Percentiles rank a stretch among this genome's conserved stretches.
Conservation (phyloP, 2,113 vertebrate species). For the Tangachromis dhanisi region DNA sequence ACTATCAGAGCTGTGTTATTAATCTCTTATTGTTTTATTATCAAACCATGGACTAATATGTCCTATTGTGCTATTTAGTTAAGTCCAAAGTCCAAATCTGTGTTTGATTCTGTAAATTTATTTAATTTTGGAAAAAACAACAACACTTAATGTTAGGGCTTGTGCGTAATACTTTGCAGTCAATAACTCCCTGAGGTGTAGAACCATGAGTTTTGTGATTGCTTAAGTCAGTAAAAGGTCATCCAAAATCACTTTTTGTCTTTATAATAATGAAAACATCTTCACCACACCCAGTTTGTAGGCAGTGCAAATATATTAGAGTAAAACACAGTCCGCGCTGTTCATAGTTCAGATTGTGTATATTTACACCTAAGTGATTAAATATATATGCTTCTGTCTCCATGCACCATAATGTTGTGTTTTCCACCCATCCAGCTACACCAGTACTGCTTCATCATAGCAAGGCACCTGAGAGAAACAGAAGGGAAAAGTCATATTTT, state of each 20-base stretch:
- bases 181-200: neutral
- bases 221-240: neutral
- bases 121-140: neutral
- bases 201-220: neutral
- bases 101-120: neutral
- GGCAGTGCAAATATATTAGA: neutral
- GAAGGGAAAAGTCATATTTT: neutral
- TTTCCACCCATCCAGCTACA: neutral
- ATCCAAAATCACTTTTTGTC: neutral
- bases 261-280: neutral
- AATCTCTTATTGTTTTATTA: neutral
- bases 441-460: neutral
- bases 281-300: neutral
- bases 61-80: neutral
- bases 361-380: neutral
- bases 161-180: neutral
- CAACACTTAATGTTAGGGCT: neutral
- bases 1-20: neutral
- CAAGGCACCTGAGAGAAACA: neutral
- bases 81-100: neutral
- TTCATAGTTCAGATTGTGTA: neutral
- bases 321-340: neutral
- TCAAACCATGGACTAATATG: neutral
- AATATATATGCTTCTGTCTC: neutral
- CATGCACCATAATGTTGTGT: neutral